phyloP scores from a whole-genome alignment of 2,113 vertebrate species.

The Collichthys lucidus region DNA sequence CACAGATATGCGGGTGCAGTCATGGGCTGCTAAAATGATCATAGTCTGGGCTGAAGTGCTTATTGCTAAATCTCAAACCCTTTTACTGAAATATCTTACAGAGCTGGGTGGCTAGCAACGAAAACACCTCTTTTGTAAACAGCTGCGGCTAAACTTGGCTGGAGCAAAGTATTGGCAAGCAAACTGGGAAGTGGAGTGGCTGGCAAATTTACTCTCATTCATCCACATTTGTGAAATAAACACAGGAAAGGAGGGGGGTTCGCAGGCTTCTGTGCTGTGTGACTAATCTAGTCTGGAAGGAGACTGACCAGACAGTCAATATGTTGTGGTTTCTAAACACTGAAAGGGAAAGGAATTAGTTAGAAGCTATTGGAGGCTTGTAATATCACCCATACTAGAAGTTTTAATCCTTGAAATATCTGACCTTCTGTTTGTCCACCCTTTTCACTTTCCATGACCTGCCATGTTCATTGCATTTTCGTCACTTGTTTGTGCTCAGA shows the following conservation, averaged over 20 bases:
- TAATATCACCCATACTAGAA: constrained; percentile 12
- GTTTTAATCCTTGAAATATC: constrained; percentile 5
- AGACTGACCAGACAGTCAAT: constrained; percentile 70
- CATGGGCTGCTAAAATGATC: constrained; percentile 1
- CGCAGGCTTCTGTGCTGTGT: constrained; percentile 57
- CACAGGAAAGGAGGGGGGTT: constrained; percentile 48
- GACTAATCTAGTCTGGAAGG: constrained; percentile 74
- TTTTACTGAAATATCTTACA: constrained; percentile 30
- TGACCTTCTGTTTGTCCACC: constrained; percentile 13
- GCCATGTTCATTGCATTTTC: constrained; percentile 10
- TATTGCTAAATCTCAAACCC: constrained; percentile 13
- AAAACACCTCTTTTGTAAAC: constrained; percentile 62
- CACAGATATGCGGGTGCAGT: neutral
- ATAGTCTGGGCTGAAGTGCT: neutral
- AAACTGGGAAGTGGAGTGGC: constrained; percentile 57
- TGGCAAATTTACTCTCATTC: constrained; percentile 73
- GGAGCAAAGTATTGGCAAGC: constrained; percentile 56
- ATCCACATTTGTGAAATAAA: constrained; percentile 73
- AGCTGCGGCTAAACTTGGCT: constrained; percentile 68
- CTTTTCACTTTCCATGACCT: constrained; percentile 25
- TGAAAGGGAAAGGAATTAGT: constrained; percentile 61
- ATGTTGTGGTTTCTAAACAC: constrained; percentile 72
- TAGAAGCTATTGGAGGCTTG: constrained; percentile 34
- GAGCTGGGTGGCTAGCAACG: constrained; percentile 39
- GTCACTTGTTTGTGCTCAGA: constrained; percentile 13